Evolutionary conservation across 1,140 invertebrate species (phyloP), one percentile per base, ranked within the genome.

Genomic region (Cotesia glomerata): DNA sequence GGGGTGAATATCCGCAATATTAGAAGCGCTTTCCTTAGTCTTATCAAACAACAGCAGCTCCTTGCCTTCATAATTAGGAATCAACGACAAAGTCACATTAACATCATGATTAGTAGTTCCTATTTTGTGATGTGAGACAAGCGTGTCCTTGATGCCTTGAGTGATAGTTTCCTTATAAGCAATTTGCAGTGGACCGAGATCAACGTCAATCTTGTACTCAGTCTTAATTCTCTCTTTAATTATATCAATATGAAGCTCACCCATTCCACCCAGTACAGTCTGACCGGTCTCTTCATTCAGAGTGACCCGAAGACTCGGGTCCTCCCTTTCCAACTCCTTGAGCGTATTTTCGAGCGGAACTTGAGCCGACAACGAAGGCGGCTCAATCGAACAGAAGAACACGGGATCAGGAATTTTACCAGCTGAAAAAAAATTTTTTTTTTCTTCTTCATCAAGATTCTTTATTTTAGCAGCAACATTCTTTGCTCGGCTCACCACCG

Each of bases 351-450:
- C 97, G 74, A 99, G 87, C 4, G 91, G 82, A 61, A 88, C 88
- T 85, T 97, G 94, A 52, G 91, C 90, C 0, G 92, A 89, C 70
- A 93, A 80, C 67, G 94, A 96, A 0, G 96, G 93, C 0, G 97
- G 93, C 88, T 99, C 98, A 65, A 99, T 93, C 0, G 96, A 96
- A 84, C 98, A 99, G 81, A 98, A 97, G 86, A 98, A 99, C 0
- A 99, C 98, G 1, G 98, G 97, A 79, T 97, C 93, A 0, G 96
- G 96, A 72, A 97, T 87, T 58, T 90, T 89, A 1, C 94, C 88
- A 67, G 84, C 73, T 77, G 89, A 77, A 88, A 89, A 92, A 70
- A 85, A 76, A 35, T 80, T 77, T 4, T 88, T 81, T 0, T 82
- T 76, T 5, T 85, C 76, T 2, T 82, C 76, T 5, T 81, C 11